Evolutionary conservation across 2,113 vertebrate genomes (phyloP).

Genomic region (Opisthocomus hoazin): DNA sequence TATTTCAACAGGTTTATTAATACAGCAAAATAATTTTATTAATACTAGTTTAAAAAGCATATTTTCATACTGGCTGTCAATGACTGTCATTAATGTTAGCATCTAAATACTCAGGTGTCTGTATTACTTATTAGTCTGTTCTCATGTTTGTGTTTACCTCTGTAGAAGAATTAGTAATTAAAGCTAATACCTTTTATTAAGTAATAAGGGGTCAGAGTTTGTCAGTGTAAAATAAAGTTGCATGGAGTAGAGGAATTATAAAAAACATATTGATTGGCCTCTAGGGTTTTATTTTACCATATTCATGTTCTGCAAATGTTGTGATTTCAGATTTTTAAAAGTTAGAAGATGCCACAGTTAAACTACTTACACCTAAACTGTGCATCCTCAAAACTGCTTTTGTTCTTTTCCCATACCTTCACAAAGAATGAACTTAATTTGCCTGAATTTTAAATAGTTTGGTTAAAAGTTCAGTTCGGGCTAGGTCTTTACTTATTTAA

Average conservation of each 20-base stretch:
- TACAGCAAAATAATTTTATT: not conserved
- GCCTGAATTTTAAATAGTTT: not conserved
- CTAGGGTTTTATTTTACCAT: not conserved
- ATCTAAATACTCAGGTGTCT: not conserved
- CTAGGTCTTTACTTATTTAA: not conserved
- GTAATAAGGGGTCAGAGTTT: not conserved
- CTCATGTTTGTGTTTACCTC: not conserved
- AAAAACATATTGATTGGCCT: not conserved
- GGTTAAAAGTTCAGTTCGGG: not conserved
- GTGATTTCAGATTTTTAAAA: not conserved
- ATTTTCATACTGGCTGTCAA: not conserved
- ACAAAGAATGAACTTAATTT: not conserved
- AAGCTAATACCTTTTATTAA: not conserved
- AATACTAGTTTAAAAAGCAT: not conserved
- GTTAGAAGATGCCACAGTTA: not conserved
- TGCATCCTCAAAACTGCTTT: not conserved
- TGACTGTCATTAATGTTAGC: not conserved
- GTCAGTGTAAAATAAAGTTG: not conserved
- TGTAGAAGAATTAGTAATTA: not conserved
- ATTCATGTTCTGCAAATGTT: not conserved
- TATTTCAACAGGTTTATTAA: not conserved
- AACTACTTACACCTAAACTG: not conserved
- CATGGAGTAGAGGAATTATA: not conserved
- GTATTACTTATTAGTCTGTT: not conserved
- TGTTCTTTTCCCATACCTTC: not conserved